Percentiles rank a stretch among this genome's conserved stretches.
phyloP scores from a whole-genome alignment of 2,888 invertebrate species.

The Cyaniris semiargus region DNA sequence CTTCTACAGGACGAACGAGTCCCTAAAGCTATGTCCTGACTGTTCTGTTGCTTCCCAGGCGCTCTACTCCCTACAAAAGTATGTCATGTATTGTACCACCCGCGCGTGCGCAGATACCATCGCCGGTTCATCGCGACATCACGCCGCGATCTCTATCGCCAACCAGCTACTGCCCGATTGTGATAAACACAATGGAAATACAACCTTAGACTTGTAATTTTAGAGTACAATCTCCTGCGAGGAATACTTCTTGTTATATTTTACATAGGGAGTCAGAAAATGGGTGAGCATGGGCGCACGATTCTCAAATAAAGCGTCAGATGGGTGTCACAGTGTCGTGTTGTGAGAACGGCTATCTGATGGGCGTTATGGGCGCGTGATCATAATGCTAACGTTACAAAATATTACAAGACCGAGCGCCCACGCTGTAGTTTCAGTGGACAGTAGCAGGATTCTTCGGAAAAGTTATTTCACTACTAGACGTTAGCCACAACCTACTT shows the following conservation, averaged over 20 bases:
- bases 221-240: conserved; percentile 31
- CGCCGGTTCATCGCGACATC: conserved; percentile 64
- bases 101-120: conserved; percentile 65
- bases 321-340: conserved; percentile 47
- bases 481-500: background rate
- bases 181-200: conserved; percentile 28
- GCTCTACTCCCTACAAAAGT: background rate
- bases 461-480: too few relatives aligned
- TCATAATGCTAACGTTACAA: conserved; percentile 28
- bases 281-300: conserved; percentile 52
- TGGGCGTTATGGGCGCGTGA: conserved; percentile 31
- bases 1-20: background rate
- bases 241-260: background rate
- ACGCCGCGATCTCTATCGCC: conserved; percentile 67
- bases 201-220: conserved; percentile 33
- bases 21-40: background rate
- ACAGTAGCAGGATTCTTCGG: background rate
- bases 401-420: background rate
- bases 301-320: conserved; percentile 69
- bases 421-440: background rate
- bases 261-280: conserved; percentile 32
- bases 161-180: conserved; percentile 44
- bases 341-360: conserved; percentile 41
- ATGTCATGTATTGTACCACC: conserved; percentile 46
- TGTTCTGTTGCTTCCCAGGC: background rate